Conservation (phyloP, 1,140 invertebrate species). For the Proales similis region DNA sequence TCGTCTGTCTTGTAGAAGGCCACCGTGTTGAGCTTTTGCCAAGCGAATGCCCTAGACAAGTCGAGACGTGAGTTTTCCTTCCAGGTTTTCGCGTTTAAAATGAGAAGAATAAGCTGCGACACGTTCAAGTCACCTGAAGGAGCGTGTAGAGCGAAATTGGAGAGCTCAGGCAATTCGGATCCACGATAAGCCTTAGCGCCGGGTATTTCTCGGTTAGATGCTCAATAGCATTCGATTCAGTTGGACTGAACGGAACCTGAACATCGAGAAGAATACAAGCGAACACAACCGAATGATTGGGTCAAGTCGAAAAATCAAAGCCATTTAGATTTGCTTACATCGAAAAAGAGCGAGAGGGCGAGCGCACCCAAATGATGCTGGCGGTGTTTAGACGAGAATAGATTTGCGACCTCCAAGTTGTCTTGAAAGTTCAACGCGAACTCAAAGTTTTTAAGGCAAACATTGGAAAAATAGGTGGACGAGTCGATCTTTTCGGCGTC, state of each 20-base stretch:
- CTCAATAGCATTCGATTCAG: background rate
- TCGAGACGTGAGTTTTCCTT: constrained; percentile 12
- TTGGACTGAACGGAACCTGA: background rate
- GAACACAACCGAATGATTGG: too few species aligned
- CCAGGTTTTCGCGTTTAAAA: too few species aligned
- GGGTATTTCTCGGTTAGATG: constrained; percentile 28
- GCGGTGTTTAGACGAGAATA: background rate
- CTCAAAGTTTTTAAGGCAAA: constrained; percentile 25
- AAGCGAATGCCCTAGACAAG: constrained; percentile 6
- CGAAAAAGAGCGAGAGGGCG: constrained; percentile 9
- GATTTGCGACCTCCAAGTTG: background rate
- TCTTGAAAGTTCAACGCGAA: background rate
- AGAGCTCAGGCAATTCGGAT: background rate
- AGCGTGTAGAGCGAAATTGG: background rate
- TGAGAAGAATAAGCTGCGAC: too few species aligned
- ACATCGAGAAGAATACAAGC: too few species aligned
- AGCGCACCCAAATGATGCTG: background rate
- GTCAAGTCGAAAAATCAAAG: too few species aligned
- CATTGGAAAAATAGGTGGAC: background rate
- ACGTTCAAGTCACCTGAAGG: too few species aligned
- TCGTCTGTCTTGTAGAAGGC: constrained; percentile 1
- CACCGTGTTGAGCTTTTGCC: constrained; percentile 13
- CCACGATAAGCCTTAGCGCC: background rate
- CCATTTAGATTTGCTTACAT: too few species aligned
- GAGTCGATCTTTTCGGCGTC: background rate